Conservation (phyloP, 2,888 invertebrate species). For the Ennomos fuscantarius region DNA sequence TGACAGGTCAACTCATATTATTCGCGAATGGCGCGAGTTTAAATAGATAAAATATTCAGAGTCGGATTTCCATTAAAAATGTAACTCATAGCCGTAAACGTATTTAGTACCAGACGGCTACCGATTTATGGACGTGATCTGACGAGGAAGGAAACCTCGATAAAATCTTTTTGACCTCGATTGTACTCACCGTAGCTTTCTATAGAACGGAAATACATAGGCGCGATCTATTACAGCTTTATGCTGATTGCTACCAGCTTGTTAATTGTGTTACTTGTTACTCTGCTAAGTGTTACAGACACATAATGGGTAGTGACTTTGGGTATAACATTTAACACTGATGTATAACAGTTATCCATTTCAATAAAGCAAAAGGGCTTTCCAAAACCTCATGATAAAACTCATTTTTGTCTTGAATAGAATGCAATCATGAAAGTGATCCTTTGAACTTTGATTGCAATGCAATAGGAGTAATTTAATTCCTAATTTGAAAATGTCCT, state of each 20-base stretch:
- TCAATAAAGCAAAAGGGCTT: too few species aligned
- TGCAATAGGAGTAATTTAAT: too few species aligned
- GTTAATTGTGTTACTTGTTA: conserved; percentile 2
- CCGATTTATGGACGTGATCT: conserved; percentile 33
- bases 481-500: too few species aligned
- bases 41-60: conserved; percentile 19
- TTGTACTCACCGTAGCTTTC: conserved; percentile 21
- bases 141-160: conserved; percentile 33
- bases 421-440: too few species aligned
- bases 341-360: too few species aligned
- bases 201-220: conserved; percentile 25
- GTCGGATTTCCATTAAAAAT: conserved; percentile 29
- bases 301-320: too few species aligned
- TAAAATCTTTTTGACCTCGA: conserved; percentile 37
- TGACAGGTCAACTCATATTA: conserved; percentile 9
- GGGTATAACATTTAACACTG: too few species aligned
- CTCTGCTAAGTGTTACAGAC: too few species aligned
- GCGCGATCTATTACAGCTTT: conserved; percentile 7
- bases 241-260: conserved; percentile 7
- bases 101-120: conserved; percentile 29
- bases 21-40: conserved; percentile 2
- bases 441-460: too few species aligned
- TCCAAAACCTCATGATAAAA: too few species aligned
- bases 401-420: too few species aligned
- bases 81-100: conserved; percentile 25